Base-by-base conservation (phyloP, 2,797 vertebrate genomes). In the Tolypeutes matacus region DNA sequence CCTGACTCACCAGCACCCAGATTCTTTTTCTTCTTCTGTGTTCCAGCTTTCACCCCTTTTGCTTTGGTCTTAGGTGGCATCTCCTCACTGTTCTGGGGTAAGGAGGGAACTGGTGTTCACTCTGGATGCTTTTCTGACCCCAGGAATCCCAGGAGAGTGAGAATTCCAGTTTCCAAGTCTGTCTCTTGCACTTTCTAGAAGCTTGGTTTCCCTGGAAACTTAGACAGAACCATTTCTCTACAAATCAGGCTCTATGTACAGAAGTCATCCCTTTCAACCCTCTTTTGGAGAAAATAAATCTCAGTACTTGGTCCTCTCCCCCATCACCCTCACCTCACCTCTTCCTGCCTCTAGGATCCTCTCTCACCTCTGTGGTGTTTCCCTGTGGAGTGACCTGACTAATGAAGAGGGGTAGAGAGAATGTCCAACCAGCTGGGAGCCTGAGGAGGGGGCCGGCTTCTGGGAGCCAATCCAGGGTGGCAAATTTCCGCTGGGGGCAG, bases 41-140 rank as follows among this genome's bases (percentile, higher is more conserved):
- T 94, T 11, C 11, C 95, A 70, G 94, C 97, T 98, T 97, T 98
- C 96, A 31, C 98, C 70, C 94, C 94, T 83, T 98, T 98, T 21
- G 67, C 91, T 96, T 97, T 98, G 87, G 96, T 98, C 93, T 99
- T 98, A 27, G 98, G 98, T 62, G 98, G 97, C 98, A 98, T 99
- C 64, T 76, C 96, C 96, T 95, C 62, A 81, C 60, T 86, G 72
- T 83, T 72, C 81, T 94, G 36, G 36, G 31, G 72, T 60, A 51
- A 5, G 56, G 39, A 95, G 42, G 21, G 27, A 78, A 73, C 39
- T 69, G 21, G 2, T 62, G 25, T 29, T 85, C 78, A 80, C 29
- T 25, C 77, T 82, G 81, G 42, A 46, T 58, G 15, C 69, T 93
- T 69, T 89, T 46, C 58, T 69, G 84, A 75, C 27, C 25, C 27